phyloP scores from a whole-genome alignment of 2,113 vertebrate species.

The Tympanuchus pallidicinctus region DNA sequence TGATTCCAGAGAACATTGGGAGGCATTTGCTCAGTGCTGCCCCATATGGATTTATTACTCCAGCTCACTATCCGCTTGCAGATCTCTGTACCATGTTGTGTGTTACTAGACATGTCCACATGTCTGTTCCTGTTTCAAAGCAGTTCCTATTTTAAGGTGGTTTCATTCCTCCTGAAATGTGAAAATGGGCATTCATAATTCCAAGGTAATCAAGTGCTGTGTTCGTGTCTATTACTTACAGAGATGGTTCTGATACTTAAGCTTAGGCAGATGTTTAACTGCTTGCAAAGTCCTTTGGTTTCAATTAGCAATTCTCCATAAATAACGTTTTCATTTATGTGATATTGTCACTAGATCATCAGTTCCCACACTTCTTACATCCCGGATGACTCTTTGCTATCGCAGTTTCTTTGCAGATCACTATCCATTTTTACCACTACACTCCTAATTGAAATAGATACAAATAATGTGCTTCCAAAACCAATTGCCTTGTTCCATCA shows the following conservation, averaged over 20 bases:
- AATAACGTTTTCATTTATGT: accelerated
- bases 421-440: background rate
- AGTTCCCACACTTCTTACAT: background rate
- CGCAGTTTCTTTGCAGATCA: background rate
- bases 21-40: background rate
- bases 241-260: background rate
- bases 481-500: background rate
- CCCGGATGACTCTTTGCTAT: background rate
- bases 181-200: background rate
- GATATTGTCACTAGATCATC: background rate
- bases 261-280: background rate
- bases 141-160: background rate
- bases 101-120: background rate
- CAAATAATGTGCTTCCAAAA: background rate
- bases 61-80: background rate
- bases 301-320: background rate
- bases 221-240: background rate
- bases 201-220: background rate
- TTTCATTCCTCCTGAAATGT: background rate
- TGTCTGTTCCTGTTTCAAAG: background rate
- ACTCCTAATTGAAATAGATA: background rate
- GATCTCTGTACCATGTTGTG: background rate
- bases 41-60: background rate
- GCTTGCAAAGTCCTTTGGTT: background rate
- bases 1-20: background rate